These are phyloP conservation scores for Kryptopterus vitreolus DNA, from an alignment of 2,797 vertebrate species.

Conservation along the genomic window DNA sequence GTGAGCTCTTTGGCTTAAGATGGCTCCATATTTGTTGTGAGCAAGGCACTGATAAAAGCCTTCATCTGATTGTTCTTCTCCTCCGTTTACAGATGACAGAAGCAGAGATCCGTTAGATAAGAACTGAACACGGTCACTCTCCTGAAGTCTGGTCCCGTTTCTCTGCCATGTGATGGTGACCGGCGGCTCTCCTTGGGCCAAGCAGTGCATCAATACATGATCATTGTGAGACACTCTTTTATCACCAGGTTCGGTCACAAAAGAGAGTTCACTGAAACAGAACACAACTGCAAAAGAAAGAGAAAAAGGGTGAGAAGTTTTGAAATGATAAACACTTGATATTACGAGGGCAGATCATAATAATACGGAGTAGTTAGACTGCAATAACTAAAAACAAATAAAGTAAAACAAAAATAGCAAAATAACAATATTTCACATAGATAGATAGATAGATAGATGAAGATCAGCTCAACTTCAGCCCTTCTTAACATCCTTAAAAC, in stretches of 20 bases:
- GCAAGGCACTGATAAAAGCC: constrained; percentile 95
- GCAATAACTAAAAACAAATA: too few relatives aligned
- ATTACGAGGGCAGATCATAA: not conserved
- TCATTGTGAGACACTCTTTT: constrained; percentile 79
- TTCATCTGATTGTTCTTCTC: constrained; percentile 82
- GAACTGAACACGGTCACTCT: constrained; percentile 79
- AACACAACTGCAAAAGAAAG: constrained; percentile 72
- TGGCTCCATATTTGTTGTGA: constrained; percentile 90
- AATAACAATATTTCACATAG: too few relatives aligned
- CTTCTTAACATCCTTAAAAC: not conserved
- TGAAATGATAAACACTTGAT: not conserved
- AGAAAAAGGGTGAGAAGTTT: not conserved
- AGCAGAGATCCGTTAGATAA: constrained; percentile 89
- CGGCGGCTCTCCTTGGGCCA: constrained; percentile 87
- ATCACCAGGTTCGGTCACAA: constrained; percentile 90
- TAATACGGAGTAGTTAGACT: not conserved
- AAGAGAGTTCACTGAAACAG: constrained; percentile 90
- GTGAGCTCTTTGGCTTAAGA: constrained; percentile 93
- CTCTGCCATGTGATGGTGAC: constrained; percentile 89
- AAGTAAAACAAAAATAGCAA: too few relatives aligned
- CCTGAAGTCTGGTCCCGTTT: constrained; percentile 81
- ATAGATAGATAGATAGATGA: too few relatives aligned
- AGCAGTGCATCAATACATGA: constrained; percentile 84
- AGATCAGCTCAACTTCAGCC: not conserved
- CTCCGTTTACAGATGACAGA: constrained; percentile 83